Base-by-base conservation (phyloP, 2,888 invertebrate species). In the Axea sp. region DNA sequence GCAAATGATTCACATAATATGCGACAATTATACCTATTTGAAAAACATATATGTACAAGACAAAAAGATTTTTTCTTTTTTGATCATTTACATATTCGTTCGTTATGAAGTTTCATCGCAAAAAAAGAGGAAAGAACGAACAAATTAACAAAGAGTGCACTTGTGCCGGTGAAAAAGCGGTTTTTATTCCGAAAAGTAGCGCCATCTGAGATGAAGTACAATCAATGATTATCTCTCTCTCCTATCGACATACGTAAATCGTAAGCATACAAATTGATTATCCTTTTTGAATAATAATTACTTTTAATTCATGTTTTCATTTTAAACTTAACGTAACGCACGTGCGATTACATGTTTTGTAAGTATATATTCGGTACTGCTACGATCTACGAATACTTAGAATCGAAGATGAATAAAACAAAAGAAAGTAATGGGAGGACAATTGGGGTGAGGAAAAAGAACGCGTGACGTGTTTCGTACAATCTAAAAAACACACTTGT, bases 1-100 rank as follows among this genome's bases (percentile, higher is more conserved):
- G 76, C 77, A 81, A 67, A 75, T 43, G 45, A 69, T 64, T 41
- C 47, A 57, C 28, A 17, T 80, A 67, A 74, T 28, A 43, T 65
- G 37, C 53, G 51, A 60, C 59, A 43, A 19, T 68, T 49, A 64
- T 47, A 22, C 24, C 28, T 53, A 53, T 17, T 12, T 22, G 8
- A 14, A 9, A n/a, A 37, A 47, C 30, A 15, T 8, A 37, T 65
- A 65, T 65, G 15, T 65, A 65, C 47, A 65, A n/a, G 33, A 30
- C 19, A n/a, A 37, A 28, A 47, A 9, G n/a, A 26, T 7, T 14
- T 14, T 33, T 14, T 14, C 19, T n/a, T n/a, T n/a, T n/a, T n/a
- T n/a, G n/a, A n/a, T n/a, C n/a, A n/a, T 19, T 19, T 19, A 19
- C 19, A 19, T 2, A 17, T 5, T 24, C 2, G 41, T n/a, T n/a